Evolutionary conservation across 1,140 invertebrate genomes (phyloP), one percentile per base, ranked within the genome.

Genomic region (Drosophila lacteicornis): DNA sequence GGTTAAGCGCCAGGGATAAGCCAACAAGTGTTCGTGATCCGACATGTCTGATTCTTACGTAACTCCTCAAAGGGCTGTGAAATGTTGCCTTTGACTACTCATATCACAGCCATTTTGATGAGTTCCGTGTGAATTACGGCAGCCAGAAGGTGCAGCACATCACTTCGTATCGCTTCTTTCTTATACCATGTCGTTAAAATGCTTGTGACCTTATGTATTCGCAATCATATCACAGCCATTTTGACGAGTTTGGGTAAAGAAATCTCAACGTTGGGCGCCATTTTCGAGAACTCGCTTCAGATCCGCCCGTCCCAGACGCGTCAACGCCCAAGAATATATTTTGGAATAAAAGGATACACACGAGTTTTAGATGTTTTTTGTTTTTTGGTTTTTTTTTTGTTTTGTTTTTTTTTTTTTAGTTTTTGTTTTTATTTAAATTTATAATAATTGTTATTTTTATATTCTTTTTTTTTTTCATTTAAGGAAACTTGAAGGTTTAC

Each of bases 31-130:
- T 87, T 75, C 74, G 61, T 51, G 49, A 49, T 58, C 53, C 57
- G 40, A 55, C 38, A 56, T 43, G 51, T 45, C 40, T 43, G 69
- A 73, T 86, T 90, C 91, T 92, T 92, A 84, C 91, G 87, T 86
- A 92, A 92, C 91, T 91, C 91, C 70, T 92, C 91, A 92, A 92
- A 86, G 85, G 85, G 91, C 81, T 92, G 91, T 92, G 91, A 92
- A 92, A 92, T 92, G 91, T 92, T 86, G 76, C n/a, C 57, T 58
- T 74, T 80, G 47, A 53, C 67, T 60, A 78, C 50, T 88, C 91
- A 92, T 92, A 92, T 92, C 91, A 92, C 91, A 92, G 91, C 91
- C 91, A 92, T 92, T 92, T 92, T 92, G 91, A 92, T 92, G 91
- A 92, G 91, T 92, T 92, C 75, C 73, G 91, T 78, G 67, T 27